Percentiles rank a stretch among this genome's conserved stretches.
These are phyloP conservation scores for Hypsopygia costalis DNA, from an alignment of 2,888 invertebrate genomes.

Conservation along the genomic window DNA sequence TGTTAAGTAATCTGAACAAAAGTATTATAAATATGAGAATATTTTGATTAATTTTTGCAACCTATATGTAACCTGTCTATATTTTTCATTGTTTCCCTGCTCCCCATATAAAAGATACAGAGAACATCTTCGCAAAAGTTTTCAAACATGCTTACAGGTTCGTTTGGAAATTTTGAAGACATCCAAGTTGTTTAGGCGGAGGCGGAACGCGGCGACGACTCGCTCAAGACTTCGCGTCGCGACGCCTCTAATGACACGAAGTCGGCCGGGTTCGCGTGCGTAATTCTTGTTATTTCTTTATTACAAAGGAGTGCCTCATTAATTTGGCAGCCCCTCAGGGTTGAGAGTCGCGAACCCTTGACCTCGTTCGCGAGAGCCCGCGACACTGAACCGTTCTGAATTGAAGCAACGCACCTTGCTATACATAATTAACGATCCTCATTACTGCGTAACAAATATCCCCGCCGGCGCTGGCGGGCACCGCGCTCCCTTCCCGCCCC, in stretches of 20 bases:
- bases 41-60: too few relatives aligned
- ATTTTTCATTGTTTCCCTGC: too few relatives aligned
- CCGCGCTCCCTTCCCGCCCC: constrained; percentile 17
- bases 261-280: constrained; percentile 73
- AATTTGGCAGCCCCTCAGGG: constrained; percentile 80
- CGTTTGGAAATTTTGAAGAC: constrained; percentile 54
- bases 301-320: constrained; percentile 82
- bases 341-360: constrained; percentile 77
- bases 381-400: constrained; percentile 67
- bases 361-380: constrained; percentile 71
- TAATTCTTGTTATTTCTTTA: constrained; percentile 81
- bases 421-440: constrained; percentile 79
- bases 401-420: constrained; percentile 71
- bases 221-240: constrained; percentile 58
- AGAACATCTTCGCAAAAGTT: constrained; percentile 6
- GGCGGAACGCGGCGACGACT: constrained; percentile 57
- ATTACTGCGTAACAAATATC: constrained; percentile 68
- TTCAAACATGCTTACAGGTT: constrained; percentile 30
- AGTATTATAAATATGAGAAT: too few relatives aligned
- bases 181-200: constrained; percentile 65
- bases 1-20: too few relatives aligned
- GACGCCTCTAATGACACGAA: constrained; percentile 74
- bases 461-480: constrained; percentile 14
- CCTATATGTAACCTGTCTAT: too few relatives aligned
- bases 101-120: too few relatives aligned